Conservation (phyloP, 2,113 vertebrate genomes). For the Hystrix cristata region DNA sequence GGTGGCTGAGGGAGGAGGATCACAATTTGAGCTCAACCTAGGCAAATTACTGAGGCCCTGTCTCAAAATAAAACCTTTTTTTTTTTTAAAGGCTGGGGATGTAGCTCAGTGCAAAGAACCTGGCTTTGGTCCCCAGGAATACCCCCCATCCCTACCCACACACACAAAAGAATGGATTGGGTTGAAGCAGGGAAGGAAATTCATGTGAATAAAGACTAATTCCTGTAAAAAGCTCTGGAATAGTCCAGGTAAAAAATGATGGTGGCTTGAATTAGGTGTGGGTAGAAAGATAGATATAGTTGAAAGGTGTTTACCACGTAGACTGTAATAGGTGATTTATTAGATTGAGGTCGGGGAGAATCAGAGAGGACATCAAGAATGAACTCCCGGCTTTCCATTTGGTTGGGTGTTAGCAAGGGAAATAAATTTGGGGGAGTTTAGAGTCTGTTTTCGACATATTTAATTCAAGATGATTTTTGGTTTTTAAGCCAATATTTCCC, state of each 20-base stretch:
- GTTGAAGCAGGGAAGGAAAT: background rate
- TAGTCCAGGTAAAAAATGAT: background rate
- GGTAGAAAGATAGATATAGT: background rate
- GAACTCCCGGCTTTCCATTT: background rate
- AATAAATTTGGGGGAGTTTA: background rate
- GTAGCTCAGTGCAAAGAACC: background rate
- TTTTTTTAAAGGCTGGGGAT: background rate
- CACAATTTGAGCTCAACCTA: background rate
- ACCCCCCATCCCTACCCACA: background rate
- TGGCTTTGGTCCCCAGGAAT: background rate
- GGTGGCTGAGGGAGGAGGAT: background rate
- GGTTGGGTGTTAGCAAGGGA: background rate
- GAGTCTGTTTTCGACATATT: background rate
- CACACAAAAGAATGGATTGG: background rate
- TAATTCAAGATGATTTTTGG: slow-evolving; percentile 30
- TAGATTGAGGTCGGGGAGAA: background rate
- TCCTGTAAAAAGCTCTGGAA: background rate
- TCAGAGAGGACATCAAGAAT: background rate
- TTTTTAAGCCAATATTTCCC: background rate
- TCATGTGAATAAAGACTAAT: background rate
- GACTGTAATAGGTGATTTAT: background rate
- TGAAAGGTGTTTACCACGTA: background rate
- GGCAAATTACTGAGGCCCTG: background rate
- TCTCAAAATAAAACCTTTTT: background rate
- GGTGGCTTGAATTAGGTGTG: background rate